Base-by-base conservation (phyloP, 2,113 vertebrate genomes). In the Cromileptes altivelis region DNA sequence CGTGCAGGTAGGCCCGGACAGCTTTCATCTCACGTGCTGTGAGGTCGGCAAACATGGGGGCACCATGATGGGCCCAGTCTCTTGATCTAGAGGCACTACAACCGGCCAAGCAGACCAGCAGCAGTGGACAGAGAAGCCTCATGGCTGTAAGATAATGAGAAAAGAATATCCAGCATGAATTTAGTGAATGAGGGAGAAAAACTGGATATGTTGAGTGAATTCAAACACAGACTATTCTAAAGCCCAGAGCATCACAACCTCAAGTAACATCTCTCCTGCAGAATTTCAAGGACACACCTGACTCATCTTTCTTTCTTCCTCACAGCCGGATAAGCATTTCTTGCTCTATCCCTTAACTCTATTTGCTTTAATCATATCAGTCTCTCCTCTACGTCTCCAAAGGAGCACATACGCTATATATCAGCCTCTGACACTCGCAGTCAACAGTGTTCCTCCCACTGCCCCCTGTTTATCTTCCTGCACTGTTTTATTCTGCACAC, bases 21-120 rank as follows among this genome's bases (percentile, higher is more conserved):
- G 95, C 94, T 0, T 87, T 93, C 33, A 99, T 92, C 92, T 99
- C 97, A 0, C 71, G 6, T 0, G 81, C 25, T 0, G 91, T 95
- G 85, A 99, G 96, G 94, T 98, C 97, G 0, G 96, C 92, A 2
- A 99, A 98, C 77, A 98, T 95, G 11, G 92, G 93, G 0, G 95
- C 94, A 0, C 96, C 95, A 1, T 95, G 94, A 67, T 92, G 89
- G 85, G 95, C 95, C 93, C 93, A 95, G 2, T 96, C 93, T 65
- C 94, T 87, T 2, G 18, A 27, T 78, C 86, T 91, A 25, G 90
- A 90, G 37, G 75, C 70, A 49, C 68, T 14, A 13, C 85, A 88
- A 1, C 18, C 30, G n/a, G 70, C 87, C 71, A 95, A 77, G 19
- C 75, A 86, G 56, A 86, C 40, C 50, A 95, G 64, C 40, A 83